These are phyloP conservation scores for Propithecus perrieri DNA, from an alignment of 2,797 vertebrate genomes.

Conservation along the genomic window DNA sequence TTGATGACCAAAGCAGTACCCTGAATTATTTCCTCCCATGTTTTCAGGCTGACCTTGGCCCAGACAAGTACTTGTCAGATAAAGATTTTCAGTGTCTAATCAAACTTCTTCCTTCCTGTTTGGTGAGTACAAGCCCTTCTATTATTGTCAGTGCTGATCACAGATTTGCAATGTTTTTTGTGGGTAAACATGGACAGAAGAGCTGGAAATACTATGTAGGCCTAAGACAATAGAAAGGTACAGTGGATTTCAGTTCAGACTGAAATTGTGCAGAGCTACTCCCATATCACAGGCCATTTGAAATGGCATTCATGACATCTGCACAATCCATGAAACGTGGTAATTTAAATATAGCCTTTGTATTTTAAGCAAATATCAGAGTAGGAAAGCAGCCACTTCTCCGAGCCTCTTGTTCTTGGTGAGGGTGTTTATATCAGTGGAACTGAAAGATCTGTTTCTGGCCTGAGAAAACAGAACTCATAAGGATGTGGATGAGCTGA, in stretches of 20 bases:
- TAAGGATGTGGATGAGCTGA: background rate
- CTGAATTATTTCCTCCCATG: constrained; percentile 52
- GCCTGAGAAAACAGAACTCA: background rate
- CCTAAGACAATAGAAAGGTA: background rate
- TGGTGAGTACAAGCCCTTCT: constrained; percentile 87
- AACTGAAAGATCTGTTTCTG: background rate
- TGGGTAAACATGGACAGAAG: background rate
- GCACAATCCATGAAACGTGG: background rate
- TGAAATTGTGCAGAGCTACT: background rate
- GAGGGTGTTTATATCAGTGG: background rate
- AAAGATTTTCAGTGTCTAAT: constrained; percentile 96
- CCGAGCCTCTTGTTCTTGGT: background rate
- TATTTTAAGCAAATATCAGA: constrained; percentile 39
- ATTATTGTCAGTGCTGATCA: background rate
- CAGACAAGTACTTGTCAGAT: constrained; percentile 96
- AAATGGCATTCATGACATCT: background rate
- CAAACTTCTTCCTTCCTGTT: constrained; percentile 93
- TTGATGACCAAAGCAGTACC: background rate
- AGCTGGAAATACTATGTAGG: background rate
- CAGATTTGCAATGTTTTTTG: background rate
- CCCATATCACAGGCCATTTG: background rate
- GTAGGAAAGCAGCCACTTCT: background rate
- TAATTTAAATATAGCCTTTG: background rate
- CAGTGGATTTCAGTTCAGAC: background rate
- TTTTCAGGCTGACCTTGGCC: constrained; percentile 95